These are phyloP conservation scores for Nephrotoma flavescens DNA, from an alignment of 2,888 invertebrate genomes.

Conservation along the genomic window DNA sequence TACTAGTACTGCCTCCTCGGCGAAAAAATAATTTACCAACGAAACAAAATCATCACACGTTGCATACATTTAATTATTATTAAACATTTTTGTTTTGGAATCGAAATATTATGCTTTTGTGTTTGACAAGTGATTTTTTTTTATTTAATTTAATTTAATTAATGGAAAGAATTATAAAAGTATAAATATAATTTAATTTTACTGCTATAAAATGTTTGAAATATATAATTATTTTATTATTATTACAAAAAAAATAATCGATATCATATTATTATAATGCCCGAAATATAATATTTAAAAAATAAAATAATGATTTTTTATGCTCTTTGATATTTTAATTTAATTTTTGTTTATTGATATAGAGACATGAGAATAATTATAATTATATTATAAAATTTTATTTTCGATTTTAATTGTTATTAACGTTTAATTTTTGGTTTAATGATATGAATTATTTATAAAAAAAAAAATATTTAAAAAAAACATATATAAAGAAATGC, in stretches of 20 bases:
- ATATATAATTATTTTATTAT: background rate
- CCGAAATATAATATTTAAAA: background rate
- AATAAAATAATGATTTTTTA: background rate
- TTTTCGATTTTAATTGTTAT: background rate
- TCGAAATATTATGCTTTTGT: background rate
- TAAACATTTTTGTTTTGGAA: background rate
- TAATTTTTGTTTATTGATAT: background rate
- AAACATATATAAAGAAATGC: background rate
- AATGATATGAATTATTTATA: background rate
- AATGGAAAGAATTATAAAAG: background rate
- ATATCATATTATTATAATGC: background rate
- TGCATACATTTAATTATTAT: background rate
- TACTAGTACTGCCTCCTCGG: too few relatives aligned
- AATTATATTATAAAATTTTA: background rate
- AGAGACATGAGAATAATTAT: background rate
- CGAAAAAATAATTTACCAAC: background rate
- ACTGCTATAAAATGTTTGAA: background rate
- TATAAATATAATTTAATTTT: background rate
- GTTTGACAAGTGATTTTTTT: background rate
- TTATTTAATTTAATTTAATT: background rate
- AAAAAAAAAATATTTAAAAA: background rate
- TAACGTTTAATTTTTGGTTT: background rate
- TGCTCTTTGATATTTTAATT: background rate
- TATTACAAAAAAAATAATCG: background rate
- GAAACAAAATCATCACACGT: background rate